Conservation (phyloP, 2,888 invertebrate species). For the Ashinkailepas kermadecensis region DNA sequence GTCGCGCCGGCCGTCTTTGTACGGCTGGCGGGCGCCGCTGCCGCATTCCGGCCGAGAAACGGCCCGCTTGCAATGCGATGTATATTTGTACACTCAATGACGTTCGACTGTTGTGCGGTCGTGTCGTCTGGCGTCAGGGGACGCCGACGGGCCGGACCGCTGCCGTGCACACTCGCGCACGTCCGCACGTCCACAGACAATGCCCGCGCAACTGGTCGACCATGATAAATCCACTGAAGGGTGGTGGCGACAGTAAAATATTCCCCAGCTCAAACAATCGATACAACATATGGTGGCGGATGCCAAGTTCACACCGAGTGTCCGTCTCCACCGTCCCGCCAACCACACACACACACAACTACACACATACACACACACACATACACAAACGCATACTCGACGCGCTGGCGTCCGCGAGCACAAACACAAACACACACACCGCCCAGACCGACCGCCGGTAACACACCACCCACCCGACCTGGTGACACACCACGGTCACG, state of each 20-base stretch:
- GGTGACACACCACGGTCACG: too few species aligned
- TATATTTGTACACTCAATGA: slow-evolving; percentile 16
- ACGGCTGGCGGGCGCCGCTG: not conserved
- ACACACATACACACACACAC: slow-evolving; percentile 1
- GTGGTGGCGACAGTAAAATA: slow-evolving; percentile 14
- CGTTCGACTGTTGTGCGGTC: not conserved
- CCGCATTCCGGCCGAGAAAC: not conserved
- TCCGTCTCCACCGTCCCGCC: not conserved
- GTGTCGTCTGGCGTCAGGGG: not conserved
- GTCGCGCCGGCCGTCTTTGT: not conserved
- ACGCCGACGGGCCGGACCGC: not conserved
- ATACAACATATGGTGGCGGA: not conserved
- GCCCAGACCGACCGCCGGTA: too few species aligned
- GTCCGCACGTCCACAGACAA: not conserved
- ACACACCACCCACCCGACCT: too few species aligned
- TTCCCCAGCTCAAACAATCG: slow-evolving; percentile 7
- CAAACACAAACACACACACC: too few species aligned
- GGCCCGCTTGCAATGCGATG: not conserved
- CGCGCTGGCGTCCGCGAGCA: not conserved
- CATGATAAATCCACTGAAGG: slow-evolving; percentile 11
- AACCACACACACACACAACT: not conserved
- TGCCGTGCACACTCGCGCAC: not conserved
- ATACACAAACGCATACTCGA: not conserved
- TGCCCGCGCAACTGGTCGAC: not conserved
- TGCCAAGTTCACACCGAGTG: not conserved